Evolutionary conservation across 64 coral and sea anemone species (phyloP).

Genomic region (Montipora capricornis): DNA sequence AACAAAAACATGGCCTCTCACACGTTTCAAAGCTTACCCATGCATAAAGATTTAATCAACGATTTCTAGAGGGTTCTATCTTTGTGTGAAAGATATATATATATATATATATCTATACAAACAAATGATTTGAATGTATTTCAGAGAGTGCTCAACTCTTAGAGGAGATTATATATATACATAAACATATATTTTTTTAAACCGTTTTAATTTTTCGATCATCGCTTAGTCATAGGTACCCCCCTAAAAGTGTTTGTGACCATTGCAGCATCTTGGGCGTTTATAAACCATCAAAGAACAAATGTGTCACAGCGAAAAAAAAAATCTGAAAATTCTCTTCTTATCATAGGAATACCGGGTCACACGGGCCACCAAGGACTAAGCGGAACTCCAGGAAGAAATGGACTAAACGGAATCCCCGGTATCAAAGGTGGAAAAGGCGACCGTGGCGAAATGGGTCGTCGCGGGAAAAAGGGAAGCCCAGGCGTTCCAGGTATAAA

Average conservation of each 20-base stretch:
- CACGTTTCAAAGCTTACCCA: neutral
- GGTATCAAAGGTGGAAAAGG: slow-evolving; percentile 72
- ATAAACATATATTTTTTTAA: too few species aligned
- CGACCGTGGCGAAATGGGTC: slow-evolving; percentile 48
- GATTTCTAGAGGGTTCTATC: too few species aligned
- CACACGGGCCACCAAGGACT: slow-evolving; percentile 68
- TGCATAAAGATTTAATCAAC: neutral
- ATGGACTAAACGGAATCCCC: slow-evolving; percentile 84
- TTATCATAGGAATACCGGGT: slow-evolving; percentile 77
- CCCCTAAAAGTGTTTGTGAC: neutral
- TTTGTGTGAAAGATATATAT: too few species aligned
- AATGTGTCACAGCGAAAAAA: neutral
- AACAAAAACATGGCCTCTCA: too few species aligned
- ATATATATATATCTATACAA: too few species aligned
- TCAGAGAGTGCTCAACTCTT: too few species aligned
- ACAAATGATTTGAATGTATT: too few species aligned
- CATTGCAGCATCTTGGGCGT: too few species aligned
- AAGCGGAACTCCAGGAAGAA: slow-evolving; percentile 87
- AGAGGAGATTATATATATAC: too few species aligned
- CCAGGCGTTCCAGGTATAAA: slow-evolving; percentile 73
- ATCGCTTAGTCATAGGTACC: too few species aligned
- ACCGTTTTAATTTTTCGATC: too few species aligned
- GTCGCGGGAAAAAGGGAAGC: slow-evolving; percentile 68
- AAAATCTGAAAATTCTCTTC: neutral
- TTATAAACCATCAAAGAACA: neutral